Percentiles rank a stretch among this genome's conserved stretches.
phyloP scores from a whole-genome alignment of 2,113 vertebrate genomes.

The Eretmochelys imbricata region DNA sequence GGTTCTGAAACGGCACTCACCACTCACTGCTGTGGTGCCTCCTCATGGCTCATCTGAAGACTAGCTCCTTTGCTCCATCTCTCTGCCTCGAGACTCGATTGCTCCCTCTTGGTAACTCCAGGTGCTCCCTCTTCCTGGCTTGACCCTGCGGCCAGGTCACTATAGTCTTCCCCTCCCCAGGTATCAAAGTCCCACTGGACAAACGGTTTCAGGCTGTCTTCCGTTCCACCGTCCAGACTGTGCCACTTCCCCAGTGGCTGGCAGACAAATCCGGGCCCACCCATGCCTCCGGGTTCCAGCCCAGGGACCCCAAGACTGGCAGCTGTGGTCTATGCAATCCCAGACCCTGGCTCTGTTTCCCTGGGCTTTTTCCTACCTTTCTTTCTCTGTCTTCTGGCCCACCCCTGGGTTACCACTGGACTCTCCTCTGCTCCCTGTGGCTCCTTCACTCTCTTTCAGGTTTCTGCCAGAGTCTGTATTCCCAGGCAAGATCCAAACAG shows the following conservation, averaged over 20 bases:
- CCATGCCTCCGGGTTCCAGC: neutral
- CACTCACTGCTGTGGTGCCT: neutral
- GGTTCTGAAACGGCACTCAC: neutral
- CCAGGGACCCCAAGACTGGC: neutral
- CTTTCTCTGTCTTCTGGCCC: neutral
- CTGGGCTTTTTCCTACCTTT: neutral
- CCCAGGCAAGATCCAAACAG: neutral
- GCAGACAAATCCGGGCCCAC: too few species aligned
- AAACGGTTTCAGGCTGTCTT: too few species aligned
- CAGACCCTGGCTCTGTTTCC: too few species aligned
- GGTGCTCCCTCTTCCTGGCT: neutral
- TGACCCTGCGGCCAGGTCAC: neutral
- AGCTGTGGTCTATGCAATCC: neutral
- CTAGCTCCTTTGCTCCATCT: neutral
- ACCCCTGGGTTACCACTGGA: neutral
- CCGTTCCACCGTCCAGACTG: too few species aligned
- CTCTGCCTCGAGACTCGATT: neutral
- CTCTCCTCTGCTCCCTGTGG: neutral
- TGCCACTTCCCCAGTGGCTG: too few species aligned
- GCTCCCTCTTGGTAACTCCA: neutral
- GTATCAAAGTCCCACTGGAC: neutral
- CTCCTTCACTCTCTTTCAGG: neutral
- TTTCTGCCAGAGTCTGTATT: neutral
- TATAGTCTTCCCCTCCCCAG: neutral
- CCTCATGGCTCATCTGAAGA: neutral